Evolutionary conservation across 2,888 invertebrate species (phyloP), one percentile per base, ranked within the genome.

Genomic region (Aquatica leii): DNA sequence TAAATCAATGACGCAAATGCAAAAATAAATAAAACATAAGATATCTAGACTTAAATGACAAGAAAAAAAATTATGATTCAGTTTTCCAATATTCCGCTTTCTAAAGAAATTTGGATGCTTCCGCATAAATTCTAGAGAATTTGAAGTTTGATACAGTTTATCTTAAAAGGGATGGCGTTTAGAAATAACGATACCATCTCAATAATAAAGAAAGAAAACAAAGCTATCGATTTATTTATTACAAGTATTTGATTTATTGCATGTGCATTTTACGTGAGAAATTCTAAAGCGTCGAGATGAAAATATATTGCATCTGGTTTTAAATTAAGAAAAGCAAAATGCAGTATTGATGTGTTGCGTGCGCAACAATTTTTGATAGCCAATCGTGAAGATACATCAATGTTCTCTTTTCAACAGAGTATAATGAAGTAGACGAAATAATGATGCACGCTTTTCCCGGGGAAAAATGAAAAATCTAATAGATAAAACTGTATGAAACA

Each of bases 261-360:
- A n/a, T n/a, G n/a, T n/a, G n/a, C n/a, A n/a, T n/a, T n/a, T n/a
- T n/a, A n/a, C n/a, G n/a, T n/a, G n/a, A n/a, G n/a, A n/a, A n/a
- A n/a, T n/a, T n/a, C n/a, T n/a, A 3, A 8, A 40, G 40, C 40
- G 11, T 31, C 40, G 12, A 40, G 5, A 40, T 6, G 8, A 66
- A 68, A 66, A n/a, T n/a, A n/a, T n/a, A 41, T 52, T 67, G 66
- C 64, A 68, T 66, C 53, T 46, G 62, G 58, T 52, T 55, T 65
- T 59, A 59, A 50, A 62, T 51, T 57, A 41, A n/a, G n/a, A 37
- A 43, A 61, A 37, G 43, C 58, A 59, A 40, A 69, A 74, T 74
- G 75, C 75, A 73, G 72, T 75, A 74, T 75, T 74, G 76, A 75
- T 71, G 69, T 70, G 71, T 54, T 75, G 77, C 76, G 76, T 71